Conservation (phyloP, 2,113 vertebrate species). For the Cricetomys ansorgei region DNA sequence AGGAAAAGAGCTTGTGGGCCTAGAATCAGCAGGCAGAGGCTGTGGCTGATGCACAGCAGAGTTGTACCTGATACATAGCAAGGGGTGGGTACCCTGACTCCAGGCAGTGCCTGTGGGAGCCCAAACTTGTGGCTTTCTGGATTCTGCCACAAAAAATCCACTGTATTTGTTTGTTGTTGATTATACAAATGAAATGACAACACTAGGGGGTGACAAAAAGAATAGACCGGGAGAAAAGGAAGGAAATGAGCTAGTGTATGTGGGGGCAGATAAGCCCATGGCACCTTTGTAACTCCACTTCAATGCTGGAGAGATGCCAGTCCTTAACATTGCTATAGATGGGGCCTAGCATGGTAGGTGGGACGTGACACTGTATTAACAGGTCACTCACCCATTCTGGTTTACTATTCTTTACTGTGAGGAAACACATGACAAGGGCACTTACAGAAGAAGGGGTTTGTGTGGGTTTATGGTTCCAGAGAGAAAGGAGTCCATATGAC, state of each 20-base stretch:
- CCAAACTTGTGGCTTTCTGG: neutral
- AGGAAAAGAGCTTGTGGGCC: neutral
- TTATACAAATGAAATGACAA: neutral
- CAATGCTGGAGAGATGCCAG: neutral
- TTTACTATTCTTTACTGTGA: neutral
- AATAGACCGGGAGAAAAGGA: neutral
- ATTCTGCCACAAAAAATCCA: neutral
- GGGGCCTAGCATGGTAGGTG: neutral
- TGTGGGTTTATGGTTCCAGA: neutral
- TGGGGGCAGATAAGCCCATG: neutral
- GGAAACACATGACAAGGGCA: neutral
- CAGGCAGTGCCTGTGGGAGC: neutral
- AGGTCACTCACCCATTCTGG: no score
- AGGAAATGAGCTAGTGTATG: neutral
- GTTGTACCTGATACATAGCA: neutral
- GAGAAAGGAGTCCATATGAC: neutral
- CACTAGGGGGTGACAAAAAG: neutral
- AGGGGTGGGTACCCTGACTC: neutral
- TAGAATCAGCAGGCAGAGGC: neutral
- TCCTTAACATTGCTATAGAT: neutral
- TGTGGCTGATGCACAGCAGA: neutral
- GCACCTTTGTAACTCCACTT: neutral
- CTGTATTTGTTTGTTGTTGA: neutral
- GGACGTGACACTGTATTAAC: fast-evolving
- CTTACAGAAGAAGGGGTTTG: neutral